Evolutionary conservation across 1,140 invertebrate species (phyloP).

Genomic region (Homarus americanus): DNA sequence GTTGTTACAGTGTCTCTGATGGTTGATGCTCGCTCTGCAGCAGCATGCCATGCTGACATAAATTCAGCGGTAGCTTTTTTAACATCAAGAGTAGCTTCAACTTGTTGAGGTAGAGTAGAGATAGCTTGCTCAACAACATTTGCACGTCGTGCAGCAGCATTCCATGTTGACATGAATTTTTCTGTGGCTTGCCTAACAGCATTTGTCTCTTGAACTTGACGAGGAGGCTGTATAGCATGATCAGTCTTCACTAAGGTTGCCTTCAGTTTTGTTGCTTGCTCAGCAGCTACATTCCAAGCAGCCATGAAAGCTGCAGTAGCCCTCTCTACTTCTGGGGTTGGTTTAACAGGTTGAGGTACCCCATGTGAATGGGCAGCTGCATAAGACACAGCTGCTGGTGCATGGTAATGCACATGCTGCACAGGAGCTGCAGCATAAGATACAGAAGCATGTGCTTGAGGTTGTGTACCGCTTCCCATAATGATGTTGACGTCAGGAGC

Average conservation of each 20-base stretch:
- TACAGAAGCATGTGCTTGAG: background rate
- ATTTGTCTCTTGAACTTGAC: slow-evolving; percentile 31
- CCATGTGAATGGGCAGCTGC: background rate
- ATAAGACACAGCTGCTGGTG: slow-evolving; percentile 16
- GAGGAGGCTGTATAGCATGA: background rate
- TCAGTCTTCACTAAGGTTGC: no score
- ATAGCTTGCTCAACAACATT: slow-evolving; percentile 31
- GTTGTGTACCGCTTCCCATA: slow-evolving; percentile 2
- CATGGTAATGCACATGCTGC: background rate
- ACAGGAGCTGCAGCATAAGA: slow-evolving; percentile 19
- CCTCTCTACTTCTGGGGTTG: slow-evolving; percentile 34
- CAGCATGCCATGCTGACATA: slow-evolving; percentile 31
- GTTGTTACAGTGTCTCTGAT: background rate
- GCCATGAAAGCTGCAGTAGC: slow-evolving; percentile 56
- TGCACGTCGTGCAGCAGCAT: slow-evolving; percentile 35
- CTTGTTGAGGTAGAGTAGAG: background rate
- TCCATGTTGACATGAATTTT: slow-evolving; percentile 47
- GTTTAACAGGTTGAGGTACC: background rate
- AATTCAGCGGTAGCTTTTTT: slow-evolving; percentile 34
- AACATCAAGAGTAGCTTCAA: slow-evolving; percentile 26
- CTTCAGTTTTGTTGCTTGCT: slow-evolving; percentile 25
- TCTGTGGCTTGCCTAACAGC: slow-evolving; percentile 27
- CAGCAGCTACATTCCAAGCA: slow-evolving; percentile 51
- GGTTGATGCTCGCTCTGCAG: slow-evolving; percentile 21
- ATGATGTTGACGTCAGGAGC: slow-evolving; percentile 55